Base-by-base conservation (phyloP, 1,140 invertebrate genomes). In the Polypedilum vanderplanki region DNA sequence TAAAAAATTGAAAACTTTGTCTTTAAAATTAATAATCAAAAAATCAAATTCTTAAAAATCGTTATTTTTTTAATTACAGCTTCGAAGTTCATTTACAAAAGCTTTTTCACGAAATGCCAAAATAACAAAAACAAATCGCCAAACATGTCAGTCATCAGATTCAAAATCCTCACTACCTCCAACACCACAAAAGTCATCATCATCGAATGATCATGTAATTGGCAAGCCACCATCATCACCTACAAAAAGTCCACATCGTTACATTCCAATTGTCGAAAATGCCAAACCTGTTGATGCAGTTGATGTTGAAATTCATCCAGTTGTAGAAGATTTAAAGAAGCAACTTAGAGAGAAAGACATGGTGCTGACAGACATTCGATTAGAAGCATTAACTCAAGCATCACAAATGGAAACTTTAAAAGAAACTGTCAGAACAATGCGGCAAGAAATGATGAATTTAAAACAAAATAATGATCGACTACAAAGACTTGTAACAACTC, bases 401-500 rank as follows among this genome's bases (percentile, higher is more conserved):
- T 96, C 98, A 85, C 96, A 99, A 83, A 85, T 98, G 46, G 96
- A 98, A 83, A 96, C 94, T 76, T 86, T 98, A 0, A 95, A 97
- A 81, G 97, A 98, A 80, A 96, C 94, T 57, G 94, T 98, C 79
- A 95, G 92, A 79, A 96, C 96, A 84, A 97, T 98, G 95, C 91
- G 94, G 84, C 92, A 92, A 81, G 96, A 99, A 85, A 98, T 98
- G 95, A 85, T 95, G 78, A 95, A 92, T 78, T 84, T 99, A 78
- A 98, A 98, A 81, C 95, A 98, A 79, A 98, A 98, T 81, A 98
- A 98, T 82, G 95, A 98, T 79, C 87, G 96, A 41, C 86, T 99
- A 0, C 95, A 98, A 79, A 87, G 93, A 77, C 84, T 96, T 77
- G 92, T 97, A 1, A 91, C 90, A 4, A 91, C 89, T 24, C 90